Percentiles rank a stretch among this genome's conserved stretches.
Evolutionary conservation across 2,888 invertebrate species (phyloP).

Genomic region (Drosophila trichaetosa): DNA sequence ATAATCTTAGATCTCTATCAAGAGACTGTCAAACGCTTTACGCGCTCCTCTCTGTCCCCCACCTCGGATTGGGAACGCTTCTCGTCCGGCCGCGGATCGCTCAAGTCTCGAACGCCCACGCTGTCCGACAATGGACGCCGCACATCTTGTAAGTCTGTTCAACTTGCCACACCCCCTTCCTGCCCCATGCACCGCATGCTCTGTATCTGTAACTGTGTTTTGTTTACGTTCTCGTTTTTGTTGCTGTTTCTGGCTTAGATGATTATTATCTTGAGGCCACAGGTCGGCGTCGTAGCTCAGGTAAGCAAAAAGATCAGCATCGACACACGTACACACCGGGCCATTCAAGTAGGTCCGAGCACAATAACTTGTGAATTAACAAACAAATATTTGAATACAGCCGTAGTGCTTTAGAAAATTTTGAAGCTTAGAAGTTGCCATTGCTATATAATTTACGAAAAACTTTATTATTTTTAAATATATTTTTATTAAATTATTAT

Average conservation of each 20-base stretch:
- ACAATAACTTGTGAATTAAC: background rate
- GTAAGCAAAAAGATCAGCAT: constrained; percentile 71
- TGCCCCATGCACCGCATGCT: constrained; percentile 29
- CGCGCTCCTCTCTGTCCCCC: constrained; percentile 83
- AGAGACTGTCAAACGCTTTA: constrained; percentile 83
- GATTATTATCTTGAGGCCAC: constrained; percentile 85
- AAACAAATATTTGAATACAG: no score
- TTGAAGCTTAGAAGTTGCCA: no score
- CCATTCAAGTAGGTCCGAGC: background rate
- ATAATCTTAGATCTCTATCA: constrained; percentile 79
- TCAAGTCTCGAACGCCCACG: constrained; percentile 66
- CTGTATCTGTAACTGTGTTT: constrained; percentile 58
- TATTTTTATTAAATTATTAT: no score
- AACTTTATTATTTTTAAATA: no score
- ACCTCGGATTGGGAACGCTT: constrained; percentile 81
- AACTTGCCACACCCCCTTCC: constrained; percentile 2
- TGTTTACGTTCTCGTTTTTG: constrained; percentile 47
- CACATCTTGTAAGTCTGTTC: constrained; percentile 78
- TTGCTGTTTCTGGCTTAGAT: constrained; percentile 62
- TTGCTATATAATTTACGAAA: no score
- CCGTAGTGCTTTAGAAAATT: no score
- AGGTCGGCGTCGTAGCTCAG: constrained; percentile 84
- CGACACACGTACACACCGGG: background rate
- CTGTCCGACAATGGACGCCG: constrained; percentile 73
- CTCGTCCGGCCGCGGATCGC: constrained; percentile 76